Conservation (phyloP, 23 tunicate species). For the Corella eumyota region DNA sequence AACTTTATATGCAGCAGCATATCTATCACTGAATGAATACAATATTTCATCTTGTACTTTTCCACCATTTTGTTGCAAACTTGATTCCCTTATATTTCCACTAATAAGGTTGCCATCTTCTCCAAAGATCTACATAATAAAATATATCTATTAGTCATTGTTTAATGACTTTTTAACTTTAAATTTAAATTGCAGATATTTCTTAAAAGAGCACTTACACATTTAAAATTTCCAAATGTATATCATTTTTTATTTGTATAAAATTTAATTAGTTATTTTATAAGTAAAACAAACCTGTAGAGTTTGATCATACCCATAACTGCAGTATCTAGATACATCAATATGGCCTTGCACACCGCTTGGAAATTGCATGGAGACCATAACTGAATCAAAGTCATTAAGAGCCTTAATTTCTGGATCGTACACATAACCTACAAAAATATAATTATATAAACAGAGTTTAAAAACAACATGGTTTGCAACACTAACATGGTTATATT, state of each 20-base stretch:
- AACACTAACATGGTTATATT: background rate
- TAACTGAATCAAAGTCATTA: conserved; percentile 77
- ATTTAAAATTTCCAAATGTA: too few relatives aligned
- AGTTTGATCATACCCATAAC: conserved; percentile 87
- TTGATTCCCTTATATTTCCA: conserved; percentile 46
- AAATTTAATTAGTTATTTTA: too few relatives aligned
- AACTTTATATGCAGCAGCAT: conserved; percentile 47
- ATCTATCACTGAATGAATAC: conserved; percentile 55
- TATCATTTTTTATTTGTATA: too few relatives aligned
- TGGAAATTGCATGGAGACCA: conserved; percentile 69
- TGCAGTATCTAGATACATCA: conserved; percentile 69
- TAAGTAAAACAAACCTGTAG: too few relatives aligned
- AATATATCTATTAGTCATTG: background rate
- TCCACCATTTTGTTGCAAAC: conserved; percentile 20
- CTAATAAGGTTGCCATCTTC: conserved; percentile 69
- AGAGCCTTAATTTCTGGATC: conserved; percentile 83
- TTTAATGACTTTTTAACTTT: too few relatives aligned
- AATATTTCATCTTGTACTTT: conserved; percentile 36
- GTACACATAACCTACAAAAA: too few relatives aligned
- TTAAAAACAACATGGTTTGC: background rate
- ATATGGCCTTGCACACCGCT: conserved; percentile 62
- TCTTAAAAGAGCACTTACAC: too few relatives aligned
- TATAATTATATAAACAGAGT: too few relatives aligned
- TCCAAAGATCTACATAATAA: conserved; percentile 50
- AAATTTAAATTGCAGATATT: too few relatives aligned